phyloP scores from a whole-genome alignment of 2,113 vertebrate species.

The Orientallactaga bullata region DNA sequence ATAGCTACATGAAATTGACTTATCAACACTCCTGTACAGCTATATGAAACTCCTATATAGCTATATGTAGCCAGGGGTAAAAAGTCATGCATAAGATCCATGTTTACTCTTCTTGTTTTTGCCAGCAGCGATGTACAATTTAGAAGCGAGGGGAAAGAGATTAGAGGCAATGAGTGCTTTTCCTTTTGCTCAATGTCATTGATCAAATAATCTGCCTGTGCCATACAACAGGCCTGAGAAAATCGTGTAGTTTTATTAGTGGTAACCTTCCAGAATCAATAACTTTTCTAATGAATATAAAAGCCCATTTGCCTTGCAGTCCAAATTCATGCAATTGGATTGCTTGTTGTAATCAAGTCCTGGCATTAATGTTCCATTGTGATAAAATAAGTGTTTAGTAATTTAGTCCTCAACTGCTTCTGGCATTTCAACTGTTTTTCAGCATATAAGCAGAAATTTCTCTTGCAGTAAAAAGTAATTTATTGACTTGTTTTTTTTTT shows the following conservation, averaged over 20 bases:
- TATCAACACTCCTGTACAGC: too few species aligned
- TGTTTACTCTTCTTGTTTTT: neutral
- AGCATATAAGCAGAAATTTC: conserved; percentile 68
- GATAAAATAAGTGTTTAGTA: conserved; percentile 73
- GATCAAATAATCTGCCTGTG: conserved; percentile 76
- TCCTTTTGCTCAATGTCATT: conserved; percentile 72
- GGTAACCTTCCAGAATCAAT: conserved; percentile 77
- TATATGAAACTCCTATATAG: too few species aligned
- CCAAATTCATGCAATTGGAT: conserved; percentile 50
- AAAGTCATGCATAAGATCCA: rapidly evolving
- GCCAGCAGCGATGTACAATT: neutral
- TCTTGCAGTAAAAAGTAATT: conserved; percentile 68
- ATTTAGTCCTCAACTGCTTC: conserved; percentile 67
- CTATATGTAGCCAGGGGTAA: too few species aligned
- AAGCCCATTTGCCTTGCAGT: conserved; percentile 54
- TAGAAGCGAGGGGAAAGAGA: conserved; percentile 45
- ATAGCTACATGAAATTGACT: too few species aligned
- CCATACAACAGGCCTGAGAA: conserved; percentile 59
- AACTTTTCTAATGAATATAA: conserved; percentile 77
- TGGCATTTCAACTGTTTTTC: conserved; percentile 69
- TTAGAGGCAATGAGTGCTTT: conserved; percentile 65
- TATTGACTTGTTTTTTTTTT: conserved; percentile 46
- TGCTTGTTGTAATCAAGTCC: conserved; percentile 69
- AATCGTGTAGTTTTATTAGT: conserved; percentile 72
- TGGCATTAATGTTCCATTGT: conserved; percentile 60